Evolutionary conservation across 1,140 invertebrate species (phyloP), one percentile per base, ranked within the genome.

Genomic region (Bombus pascuorum): DNA sequence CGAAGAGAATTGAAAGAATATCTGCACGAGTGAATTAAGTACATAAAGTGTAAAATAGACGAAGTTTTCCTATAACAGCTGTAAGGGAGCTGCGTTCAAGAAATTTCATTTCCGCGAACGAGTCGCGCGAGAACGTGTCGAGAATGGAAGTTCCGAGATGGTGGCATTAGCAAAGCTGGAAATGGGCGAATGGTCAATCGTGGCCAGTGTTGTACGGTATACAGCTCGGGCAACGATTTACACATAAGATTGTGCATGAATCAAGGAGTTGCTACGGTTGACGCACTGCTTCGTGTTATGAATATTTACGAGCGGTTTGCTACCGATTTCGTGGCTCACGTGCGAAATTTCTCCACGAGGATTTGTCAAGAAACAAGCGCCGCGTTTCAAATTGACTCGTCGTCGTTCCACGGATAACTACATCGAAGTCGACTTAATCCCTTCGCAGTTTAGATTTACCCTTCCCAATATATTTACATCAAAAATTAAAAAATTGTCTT

Each of bases 291-390:
- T 77, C 65, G 62, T 47, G 72, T 81, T 82, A 88, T 86, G 86
- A 87, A 87, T 87, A 87, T 86, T 87, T 85, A 87, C 65, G 44
- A 84, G 62, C 53, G 42, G 57, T 44, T 72, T 37, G 72, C 42
- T 8, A 47, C 71, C 68, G 83, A 85, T 76, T 82, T 86, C 62
- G 59, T 62, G 78, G 57, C 39, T 44, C 44, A 39, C 44, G 71
- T 39, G 42, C 25, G 42, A 18, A 53, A 42, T 80, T 39, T 59
- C 76, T 32, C 66, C 9, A n/a, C 34, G 34, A 62, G 62, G 37
- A 80, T 72, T 79, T 34, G 44, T 62, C 65, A 37, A 39, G 47
- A 5, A 62, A n/a, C 77, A 22, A 79, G 6, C 32, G 65, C 78
- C 22, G 22, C n/a, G 42, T 18, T 32, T 44, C 25, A 12, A 44